Evolutionary conservation across 2,888 invertebrate species (phyloP).

Genomic region (Mythimna pallens): DNA sequence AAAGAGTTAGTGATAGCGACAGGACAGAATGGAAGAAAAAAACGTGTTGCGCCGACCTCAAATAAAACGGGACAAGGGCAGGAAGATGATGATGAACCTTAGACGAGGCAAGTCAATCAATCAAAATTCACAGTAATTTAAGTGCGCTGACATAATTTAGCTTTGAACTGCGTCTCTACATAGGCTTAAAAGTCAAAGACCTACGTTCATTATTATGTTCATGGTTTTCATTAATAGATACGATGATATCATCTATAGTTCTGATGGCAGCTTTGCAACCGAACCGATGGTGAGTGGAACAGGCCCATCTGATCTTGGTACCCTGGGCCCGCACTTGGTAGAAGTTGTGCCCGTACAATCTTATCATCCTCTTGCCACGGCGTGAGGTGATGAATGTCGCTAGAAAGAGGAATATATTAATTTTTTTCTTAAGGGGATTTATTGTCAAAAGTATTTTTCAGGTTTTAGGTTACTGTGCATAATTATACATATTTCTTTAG

Average conservation of each 20-base stretch:
- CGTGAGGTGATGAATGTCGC: conserved; percentile 55
- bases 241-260: conserved; percentile 71
- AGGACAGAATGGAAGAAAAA: too few relatives aligned
- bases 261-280: conserved; percentile 74
- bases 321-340: conserved; percentile 42
- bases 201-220: conserved; percentile 46
- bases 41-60: too few relatives aligned
- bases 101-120: too few relatives aligned
- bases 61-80: too few relatives aligned
- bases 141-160: not conserved
- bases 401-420: conserved; percentile 29
- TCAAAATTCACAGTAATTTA: not conserved
- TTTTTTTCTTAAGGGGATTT: not conserved
- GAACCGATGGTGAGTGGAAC: conserved; percentile 74
- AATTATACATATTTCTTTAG: not conserved
- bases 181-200: not conserved
- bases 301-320: conserved; percentile 69
- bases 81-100: too few relatives aligned
- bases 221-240: conserved; percentile 62
- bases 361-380: conserved; percentile 60
- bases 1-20: too few relatives aligned
- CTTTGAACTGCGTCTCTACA: not conserved
- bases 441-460: not conserved
- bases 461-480: not conserved
- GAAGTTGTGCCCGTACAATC: conserved; percentile 56